Evolutionary conservation across 2,888 invertebrate genomes (phyloP), one percentile per base, ranked within the genome.

Genomic region (Halocaridina rubra): DNA sequence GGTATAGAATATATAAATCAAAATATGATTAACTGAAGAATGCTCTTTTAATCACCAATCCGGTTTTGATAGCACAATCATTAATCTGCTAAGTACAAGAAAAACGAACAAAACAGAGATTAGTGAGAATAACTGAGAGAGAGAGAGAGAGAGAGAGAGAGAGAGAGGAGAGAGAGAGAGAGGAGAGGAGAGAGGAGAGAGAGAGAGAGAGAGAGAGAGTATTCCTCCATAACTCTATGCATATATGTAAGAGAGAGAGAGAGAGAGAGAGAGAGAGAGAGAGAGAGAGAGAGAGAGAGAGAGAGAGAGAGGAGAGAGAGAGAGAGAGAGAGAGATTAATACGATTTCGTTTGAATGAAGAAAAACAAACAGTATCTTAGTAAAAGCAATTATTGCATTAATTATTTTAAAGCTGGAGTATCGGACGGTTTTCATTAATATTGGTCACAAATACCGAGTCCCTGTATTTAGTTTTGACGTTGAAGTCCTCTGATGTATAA

Each of bases 161-260:
- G 46, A 46, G 32, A 4, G 16, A n/a, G n/a, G 72, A 30, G 22
- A 30, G 72, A 33, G 72, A 10, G 16, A 22, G 19, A 19, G 22
- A 32, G 32, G 4, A 5, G 32, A 5, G 32, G 71, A 71, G 33
- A 71, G 32, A 32, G 71, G 71, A 32, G 32, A n/a, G 33, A 71
- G 71, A 32, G 71, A 32, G 71, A 71, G 71, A 71, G 71, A 71
- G 71, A 71, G 71, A 19, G 74, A 33, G 13, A 46, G 46, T 10
- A n/a, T 32, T 30, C 2, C 3, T 32, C n/a, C 1, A 0, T 13
- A n/a, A 5, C 13, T 13, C 19, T 10, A 8, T 32, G 1, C 13
- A 46, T 8, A 46, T n/a, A n/a, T n/a, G n/a, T n/a, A n/a, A n/a
- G n/a, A n/a, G n/a, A n/a, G n/a, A n/a, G n/a, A n/a, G n/a, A 59